Conservation (phyloP, 2,113 vertebrate genomes). For the Erpornis zantholeuca region DNA sequence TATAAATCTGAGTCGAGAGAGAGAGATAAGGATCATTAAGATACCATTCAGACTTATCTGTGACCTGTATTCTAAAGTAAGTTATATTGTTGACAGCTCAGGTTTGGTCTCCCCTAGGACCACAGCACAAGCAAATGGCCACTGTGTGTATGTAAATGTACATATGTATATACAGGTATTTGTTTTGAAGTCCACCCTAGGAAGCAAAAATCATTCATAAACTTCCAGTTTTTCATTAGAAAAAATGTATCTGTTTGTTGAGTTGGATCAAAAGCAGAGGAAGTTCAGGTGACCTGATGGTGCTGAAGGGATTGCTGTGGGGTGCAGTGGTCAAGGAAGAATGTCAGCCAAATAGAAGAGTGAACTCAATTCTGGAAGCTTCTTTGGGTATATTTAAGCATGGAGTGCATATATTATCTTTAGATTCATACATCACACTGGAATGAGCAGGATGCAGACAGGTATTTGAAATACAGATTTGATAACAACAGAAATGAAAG, state of each 20-base stretch:
- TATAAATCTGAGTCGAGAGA: neutral
- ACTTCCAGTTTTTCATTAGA: neutral
- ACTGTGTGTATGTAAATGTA: neutral
- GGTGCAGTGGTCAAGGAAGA: neutral
- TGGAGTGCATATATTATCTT: neutral
- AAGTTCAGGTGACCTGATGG: neutral
- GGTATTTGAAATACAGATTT: constrained; percentile 45
- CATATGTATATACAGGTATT: neutral
- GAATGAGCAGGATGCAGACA: neutral
- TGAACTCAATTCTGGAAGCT: neutral
- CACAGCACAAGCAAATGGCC: neutral
- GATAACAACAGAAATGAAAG: constrained; percentile 66
- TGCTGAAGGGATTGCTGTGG: neutral
- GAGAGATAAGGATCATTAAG: neutral
- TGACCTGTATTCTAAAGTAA: neutral
- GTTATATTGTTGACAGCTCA: neutral
- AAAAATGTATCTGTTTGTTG: neutral
- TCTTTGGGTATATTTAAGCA: neutral
- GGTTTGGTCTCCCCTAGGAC: neutral
- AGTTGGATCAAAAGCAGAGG: neutral
- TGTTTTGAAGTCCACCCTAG: neutral
- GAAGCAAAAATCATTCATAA: neutral
- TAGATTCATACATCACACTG: neutral
- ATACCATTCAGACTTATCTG: neutral
- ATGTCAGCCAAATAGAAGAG: neutral